Evolutionary conservation across 2,113 vertebrate species (phyloP).

Genomic region (Acanthisitta chloris): DNA sequence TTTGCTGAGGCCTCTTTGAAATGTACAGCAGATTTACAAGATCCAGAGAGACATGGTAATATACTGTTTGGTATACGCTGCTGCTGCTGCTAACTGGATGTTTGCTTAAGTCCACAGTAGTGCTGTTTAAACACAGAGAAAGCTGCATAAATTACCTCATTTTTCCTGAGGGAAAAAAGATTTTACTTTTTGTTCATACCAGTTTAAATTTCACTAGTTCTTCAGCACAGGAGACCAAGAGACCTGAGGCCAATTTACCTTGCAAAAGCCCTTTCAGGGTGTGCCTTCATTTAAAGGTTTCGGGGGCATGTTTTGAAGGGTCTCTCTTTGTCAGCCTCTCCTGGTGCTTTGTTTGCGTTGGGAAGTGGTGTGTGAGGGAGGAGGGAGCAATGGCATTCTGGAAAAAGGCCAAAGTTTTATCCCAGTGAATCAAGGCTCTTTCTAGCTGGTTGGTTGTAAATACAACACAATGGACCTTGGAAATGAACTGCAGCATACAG

Average conservation of each 20-base stretch:
- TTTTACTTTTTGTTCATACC: neutral
- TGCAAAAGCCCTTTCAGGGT: neutral
- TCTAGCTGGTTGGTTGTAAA: neutral
- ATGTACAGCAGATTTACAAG: neutral
- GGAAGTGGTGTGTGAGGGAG: rapidly evolving
- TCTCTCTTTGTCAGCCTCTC: neutral
- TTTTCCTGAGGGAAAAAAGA: neutral
- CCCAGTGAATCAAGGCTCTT: neutral
- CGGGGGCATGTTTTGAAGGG: rapidly evolving
- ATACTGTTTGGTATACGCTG: neutral
- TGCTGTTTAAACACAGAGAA: neutral
- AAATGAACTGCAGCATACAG: neutral
- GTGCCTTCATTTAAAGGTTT: neutral
- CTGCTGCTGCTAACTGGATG: neutral
- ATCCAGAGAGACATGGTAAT: neutral
- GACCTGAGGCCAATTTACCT: neutral
- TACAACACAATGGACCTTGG: neutral
- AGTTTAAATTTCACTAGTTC: neutral
- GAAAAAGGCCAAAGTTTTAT: neutral
- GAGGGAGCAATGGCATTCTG: neutral
- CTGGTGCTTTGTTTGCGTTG: neutral
- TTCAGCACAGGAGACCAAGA: neutral
- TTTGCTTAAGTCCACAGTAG: neutral
- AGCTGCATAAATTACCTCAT: neutral
- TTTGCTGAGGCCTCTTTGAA: constrained; percentile 14